phyloP scores from a whole-genome alignment of 1,140 invertebrate genomes.

The Trachelipus rathkii region DNA sequence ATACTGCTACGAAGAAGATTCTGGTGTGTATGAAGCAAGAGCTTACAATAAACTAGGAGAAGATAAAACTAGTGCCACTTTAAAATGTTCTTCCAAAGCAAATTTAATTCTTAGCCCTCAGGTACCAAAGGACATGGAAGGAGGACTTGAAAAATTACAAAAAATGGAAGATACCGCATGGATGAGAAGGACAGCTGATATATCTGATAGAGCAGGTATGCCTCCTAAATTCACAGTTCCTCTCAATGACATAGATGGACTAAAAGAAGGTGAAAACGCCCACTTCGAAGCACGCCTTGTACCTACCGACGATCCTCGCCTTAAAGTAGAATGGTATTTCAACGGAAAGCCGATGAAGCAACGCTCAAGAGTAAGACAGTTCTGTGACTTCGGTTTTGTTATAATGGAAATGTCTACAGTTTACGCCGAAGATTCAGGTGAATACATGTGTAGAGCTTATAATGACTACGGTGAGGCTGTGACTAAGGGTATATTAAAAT shows the following conservation, averaged over 20 bases:
- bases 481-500: constrained; percentile 83
- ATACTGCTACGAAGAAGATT: constrained; percentile 95
- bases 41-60: constrained; percentile 88
- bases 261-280: constrained; percentile 84
- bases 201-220: constrained; percentile 66
- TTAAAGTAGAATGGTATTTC: constrained; percentile 93
- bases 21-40: constrained; percentile 84
- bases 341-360: constrained; percentile 84
- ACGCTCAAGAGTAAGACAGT: constrained; percentile 84
- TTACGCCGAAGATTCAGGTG: constrained; percentile 90
- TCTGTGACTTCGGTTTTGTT: constrained; percentile 92
- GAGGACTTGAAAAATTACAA: constrained; percentile 85
- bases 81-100: constrained; percentile 83
- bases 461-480: constrained; percentile 91
- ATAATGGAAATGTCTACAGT: constrained; percentile 89
- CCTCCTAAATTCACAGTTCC: constrained; percentile 88
- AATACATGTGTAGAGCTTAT: constrained; percentile 84
- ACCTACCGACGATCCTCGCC: constrained; percentile 87
- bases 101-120: constrained; percentile 92
- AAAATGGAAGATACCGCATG: constrained; percentile 82
- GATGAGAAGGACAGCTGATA: constrained; percentile 63
- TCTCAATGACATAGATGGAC: constrained; percentile 74
- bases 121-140: constrained; percentile 87
- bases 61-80: constrained; percentile 75
- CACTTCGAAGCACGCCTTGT: constrained; percentile 91